These are phyloP conservation scores for Papilio demoleus DNA, from an alignment of 2,888 invertebrate species.

Conservation along the genomic window DNA sequence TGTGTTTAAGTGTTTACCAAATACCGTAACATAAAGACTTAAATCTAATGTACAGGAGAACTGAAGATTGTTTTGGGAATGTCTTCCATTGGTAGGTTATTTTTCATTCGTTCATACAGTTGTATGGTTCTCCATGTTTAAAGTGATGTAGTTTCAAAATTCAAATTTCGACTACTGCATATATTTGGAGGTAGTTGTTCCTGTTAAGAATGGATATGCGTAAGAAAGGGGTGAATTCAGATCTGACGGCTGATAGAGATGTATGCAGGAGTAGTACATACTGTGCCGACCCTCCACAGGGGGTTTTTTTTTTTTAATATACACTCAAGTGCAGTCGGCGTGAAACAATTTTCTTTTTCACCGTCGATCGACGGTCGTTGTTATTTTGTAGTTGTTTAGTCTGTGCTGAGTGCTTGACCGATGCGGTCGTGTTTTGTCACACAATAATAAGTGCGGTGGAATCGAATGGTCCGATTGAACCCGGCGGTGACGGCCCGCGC, in stretches of 20 bases:
- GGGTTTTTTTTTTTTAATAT: constrained; percentile 79
- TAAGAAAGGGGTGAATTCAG: too few relatives aligned
- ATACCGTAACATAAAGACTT: neutral
- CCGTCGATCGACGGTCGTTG: constrained; percentile 58
- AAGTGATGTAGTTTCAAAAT: too few relatives aligned
- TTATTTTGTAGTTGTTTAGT: constrained; percentile 56
- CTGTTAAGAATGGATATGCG: too few relatives aligned
- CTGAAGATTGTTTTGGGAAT: neutral
- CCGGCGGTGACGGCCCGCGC: constrained; percentile 46
- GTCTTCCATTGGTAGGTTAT: too few relatives aligned
- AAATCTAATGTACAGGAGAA: neutral
- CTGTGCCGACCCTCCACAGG: too few relatives aligned
- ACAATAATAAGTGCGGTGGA: constrained; percentile 37
- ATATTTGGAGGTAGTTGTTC: too few relatives aligned
- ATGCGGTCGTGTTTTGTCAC: constrained; percentile 61
- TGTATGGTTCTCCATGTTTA: too few relatives aligned
- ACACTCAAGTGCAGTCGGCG: constrained; percentile 76
- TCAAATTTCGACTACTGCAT: too few relatives aligned
- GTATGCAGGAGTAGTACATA: too few relatives aligned
- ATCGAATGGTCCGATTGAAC: constrained; percentile 37
- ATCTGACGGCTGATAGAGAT: too few relatives aligned
- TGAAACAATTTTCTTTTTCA: constrained; percentile 81
- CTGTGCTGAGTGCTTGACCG: constrained; percentile 65
- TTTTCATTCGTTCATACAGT: too few relatives aligned
- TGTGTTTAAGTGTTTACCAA: neutral